Evolutionary conservation across 2,113 vertebrate genomes (phyloP).

Genomic region (Dinomys branickii): DNA sequence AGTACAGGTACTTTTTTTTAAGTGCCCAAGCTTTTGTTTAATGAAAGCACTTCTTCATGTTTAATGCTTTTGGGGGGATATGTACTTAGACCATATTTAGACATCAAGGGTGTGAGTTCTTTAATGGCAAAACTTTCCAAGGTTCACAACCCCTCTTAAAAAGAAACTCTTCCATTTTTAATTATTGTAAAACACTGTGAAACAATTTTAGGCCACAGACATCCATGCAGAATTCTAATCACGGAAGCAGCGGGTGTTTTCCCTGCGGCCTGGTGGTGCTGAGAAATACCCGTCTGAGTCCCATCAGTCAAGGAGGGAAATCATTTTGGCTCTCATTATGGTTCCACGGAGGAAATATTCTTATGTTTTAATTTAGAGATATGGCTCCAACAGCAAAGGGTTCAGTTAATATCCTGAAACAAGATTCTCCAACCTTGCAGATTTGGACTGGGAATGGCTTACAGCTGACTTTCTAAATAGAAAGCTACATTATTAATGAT

Average conservation of each 20-base stretch:
- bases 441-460: slow-evolving; percentile 67
- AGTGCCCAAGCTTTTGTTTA: slow-evolving; percentile 29
- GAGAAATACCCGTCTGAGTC: slow-evolving; percentile 71
- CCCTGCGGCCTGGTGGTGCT: slow-evolving; percentile 44
- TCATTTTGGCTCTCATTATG: slow-evolving; percentile 68
- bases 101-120: slow-evolving; percentile 22
- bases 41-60: slow-evolving; percentile 65
- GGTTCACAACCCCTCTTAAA: slow-evolving; percentile 63
- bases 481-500: slow-evolving; percentile 70
- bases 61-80: slow-evolving; percentile 17
- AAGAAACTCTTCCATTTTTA: slow-evolving; percentile 74
- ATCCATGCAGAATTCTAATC: slow-evolving; percentile 66
- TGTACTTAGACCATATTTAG: slow-evolving; percentile 38
- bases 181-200: slow-evolving; percentile 71
- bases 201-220: slow-evolving; percentile 74
- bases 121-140: slow-evolving; percentile 43
- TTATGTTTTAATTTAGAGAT: slow-evolving; percentile 78
- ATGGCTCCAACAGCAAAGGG: slow-evolving; percentile 67
- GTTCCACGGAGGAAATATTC: slow-evolving; percentile 70
- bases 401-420: slow-evolving; percentile 80
- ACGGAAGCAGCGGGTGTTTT: slow-evolving; percentile 72
- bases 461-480: slow-evolving; percentile 69
- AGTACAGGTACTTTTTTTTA: neutral
- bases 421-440: slow-evolving; percentile 76
- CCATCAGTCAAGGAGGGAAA: slow-evolving; percentile 69